Base-by-base conservation (phyloP, 2,113 vertebrate species). In the Terrapene triunguis region DNA sequence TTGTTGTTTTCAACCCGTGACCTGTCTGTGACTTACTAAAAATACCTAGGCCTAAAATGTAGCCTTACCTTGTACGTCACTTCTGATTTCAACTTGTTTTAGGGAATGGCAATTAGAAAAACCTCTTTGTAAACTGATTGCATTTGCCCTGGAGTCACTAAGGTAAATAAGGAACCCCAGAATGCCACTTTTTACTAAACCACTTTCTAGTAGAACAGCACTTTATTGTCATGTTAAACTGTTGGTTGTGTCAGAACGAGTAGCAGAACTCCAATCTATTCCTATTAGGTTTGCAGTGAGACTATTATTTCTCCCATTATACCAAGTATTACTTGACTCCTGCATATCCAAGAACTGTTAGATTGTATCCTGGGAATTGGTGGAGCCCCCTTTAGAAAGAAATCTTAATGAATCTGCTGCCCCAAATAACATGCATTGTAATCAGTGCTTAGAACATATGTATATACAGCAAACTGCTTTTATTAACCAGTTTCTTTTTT, bases 1-100 rank as follows among this genome's bases (percentile, higher is more conserved):
- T 17, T 19, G 19, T 53, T 53, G 51, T 53, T 53, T 53, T 19
- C 51, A 53, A 16, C 50, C 50, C 1, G 50, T 51, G 50, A 51
- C 50, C 50, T 51, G 50, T 51, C 50, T 17, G 50, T 51, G 50
- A 53, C 51, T 53, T 53, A 53, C 51, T 53, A 53, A 53, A 53
- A 53, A 53, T 53, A 53, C 51, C 51, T 19, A 62, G 6, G 27
- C 5, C 29, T 62, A 32, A 27, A 59, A 87, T 50, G 50, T 50
- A 50, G 50, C 50, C 50, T 50, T 50, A 91, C 84, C 54, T 87
- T 87, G 10, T 2, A 1, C 79, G 57, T 80, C 38, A 35, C 50
- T 96, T 87, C 32, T 3, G 50, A 57, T 87, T 89, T 0, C n/a
- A n/a, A 87, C 54, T 42, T 72, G 22, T 88, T 85, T 95, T 38